Evolutionary conservation across 2,888 invertebrate species (phyloP), one percentile per base, ranked within the genome.

Genomic region (Melanophora roralis): DNA sequence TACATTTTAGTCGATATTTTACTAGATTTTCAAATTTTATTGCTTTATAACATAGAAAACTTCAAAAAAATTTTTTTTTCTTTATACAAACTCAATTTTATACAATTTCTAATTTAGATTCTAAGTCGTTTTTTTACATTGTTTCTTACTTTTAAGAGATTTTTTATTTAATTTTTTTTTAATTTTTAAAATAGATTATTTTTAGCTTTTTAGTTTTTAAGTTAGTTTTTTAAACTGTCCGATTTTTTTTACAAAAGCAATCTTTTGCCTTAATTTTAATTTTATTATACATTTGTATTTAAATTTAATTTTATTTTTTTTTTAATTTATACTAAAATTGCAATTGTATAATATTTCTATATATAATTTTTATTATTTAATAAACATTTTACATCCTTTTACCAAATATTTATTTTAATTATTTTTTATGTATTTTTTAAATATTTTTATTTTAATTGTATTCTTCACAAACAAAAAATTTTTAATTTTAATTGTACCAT

Each of bases 401-500:
- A 27, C n/a, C n/a, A 14, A 16, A 43, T 43, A 14, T 43, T n/a
- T 43, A 14, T 43, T 43, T 43, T 5, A 43, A 43, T 27, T 27
- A 5, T 6, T 27, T 27, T 27, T 27, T 6, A 27, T 5, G 27
- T 27, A 5, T 27, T 3, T 27, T 27, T 3, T 27, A 5, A 51
- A 53, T 53, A 27, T 40, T 8, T 51, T 65, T 53, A 23, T 51
- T 38, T 32, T 53, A 51, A 65, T 65, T 65, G 11, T 9, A 53
- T 27, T 27, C 3, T 27, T 5, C 27, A 27, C 27, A 27, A 27
- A 27, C 27, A 27, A 27, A 27, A 27, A 27, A 27, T 6, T 5
- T 6, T 8, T 53, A 16, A 53, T 53, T 53, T 53, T 53, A 34
- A 53, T 53, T 53, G 16, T 16, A 34, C 32, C 11, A 53, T 34